Evolutionary conservation across 2,797 vertebrate species (phyloP).

Genomic region (Lophius americanus): DNA sequence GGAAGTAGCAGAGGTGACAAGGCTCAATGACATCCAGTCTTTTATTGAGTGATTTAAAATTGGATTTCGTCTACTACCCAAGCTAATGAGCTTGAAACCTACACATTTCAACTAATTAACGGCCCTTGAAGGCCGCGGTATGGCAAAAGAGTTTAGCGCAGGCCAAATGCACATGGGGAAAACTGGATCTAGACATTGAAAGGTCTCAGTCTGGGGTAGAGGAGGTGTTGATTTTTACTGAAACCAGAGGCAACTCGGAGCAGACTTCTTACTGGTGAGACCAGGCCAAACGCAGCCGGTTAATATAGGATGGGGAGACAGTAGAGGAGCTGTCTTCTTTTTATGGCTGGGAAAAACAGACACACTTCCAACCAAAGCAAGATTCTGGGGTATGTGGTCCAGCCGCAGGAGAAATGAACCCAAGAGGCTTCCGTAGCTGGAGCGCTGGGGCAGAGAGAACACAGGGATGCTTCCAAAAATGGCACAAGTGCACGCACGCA

Average conservation of each 20-base stretch:
- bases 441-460: constrained; percentile 70
- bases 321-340: constrained; percentile 69
- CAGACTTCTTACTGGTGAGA: constrained; percentile 42
- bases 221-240: constrained; percentile 73
- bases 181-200: constrained; percentile 68
- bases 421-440: constrained; percentile 68
- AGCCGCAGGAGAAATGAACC: constrained; percentile 67
- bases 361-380: constrained; percentile 72
- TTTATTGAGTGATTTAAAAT: constrained; percentile 3
- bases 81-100: constrained; percentile 6
- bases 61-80: not conserved
- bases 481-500: constrained; percentile 52
- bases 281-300: constrained; percentile 67
- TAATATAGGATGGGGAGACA: constrained; percentile 67
- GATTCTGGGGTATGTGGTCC: constrained; percentile 56
- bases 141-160: constrained; percentile 18
- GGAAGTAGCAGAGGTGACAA: constrained; percentile 8
- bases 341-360: constrained; percentile 68
- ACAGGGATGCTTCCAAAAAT: constrained; percentile 70
- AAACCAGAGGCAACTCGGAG: constrained; percentile 67
- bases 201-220: constrained; percentile 60
- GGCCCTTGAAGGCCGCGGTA: not conserved
- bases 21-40: constrained; percentile 11
- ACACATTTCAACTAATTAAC: constrained; percentile 21
- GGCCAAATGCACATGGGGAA: constrained; percentile 25